Evolutionary conservation across 2,888 invertebrate genomes (phyloP), one percentile per base, ranked within the genome.

Genomic region (Halictus quadricinctus): DNA sequence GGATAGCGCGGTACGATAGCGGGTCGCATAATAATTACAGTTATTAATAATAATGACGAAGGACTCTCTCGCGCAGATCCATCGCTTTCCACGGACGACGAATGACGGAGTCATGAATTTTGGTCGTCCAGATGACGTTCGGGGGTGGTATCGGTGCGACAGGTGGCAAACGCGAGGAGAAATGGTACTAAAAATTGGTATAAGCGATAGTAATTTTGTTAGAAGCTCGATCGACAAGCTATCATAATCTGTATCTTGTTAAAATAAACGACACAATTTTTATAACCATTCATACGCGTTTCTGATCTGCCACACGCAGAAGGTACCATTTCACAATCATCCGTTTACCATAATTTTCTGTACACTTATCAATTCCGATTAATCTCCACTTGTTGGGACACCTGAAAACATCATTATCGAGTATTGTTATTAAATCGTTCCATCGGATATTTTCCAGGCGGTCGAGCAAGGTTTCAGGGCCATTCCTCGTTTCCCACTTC

Each of bases 31-130:
- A 54, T 89, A 87, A 87, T 87, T 88, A 87, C 13, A 46, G 80
- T 86, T 73, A 89, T 89, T 89, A 81, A 76, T 79, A 64, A 58
- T 86, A 89, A 89, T 89, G 89, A 84, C 70, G 46, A 41, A 18
- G 48, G 72, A 70, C 77, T 36, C 77, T 36, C 15, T 36, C 69
- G 79, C 79, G 81, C 66, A 29, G 29, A 29, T 66, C 4, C 54
- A 66, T 81, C 69, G 64, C 72, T 80, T 76, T 72, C 69, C 74
- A 21, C 18, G 66, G 36, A 41, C 36, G 25, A 25, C 10, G 25
- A 64, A 75, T 84, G 70, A 78, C 73, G 76, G 5, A 50, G 12
- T 54, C 21, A 21, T 54, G 54, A 54, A 54, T 72, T 80, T 69
- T 21, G 12, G 21, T 1, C 41, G 60, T 43, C 41, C 88, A 78